Evolutionary conservation across 2,797 vertebrate genomes (phyloP), one percentile per base, ranked within the genome.

Genomic region (Morelia viridis): DNA sequence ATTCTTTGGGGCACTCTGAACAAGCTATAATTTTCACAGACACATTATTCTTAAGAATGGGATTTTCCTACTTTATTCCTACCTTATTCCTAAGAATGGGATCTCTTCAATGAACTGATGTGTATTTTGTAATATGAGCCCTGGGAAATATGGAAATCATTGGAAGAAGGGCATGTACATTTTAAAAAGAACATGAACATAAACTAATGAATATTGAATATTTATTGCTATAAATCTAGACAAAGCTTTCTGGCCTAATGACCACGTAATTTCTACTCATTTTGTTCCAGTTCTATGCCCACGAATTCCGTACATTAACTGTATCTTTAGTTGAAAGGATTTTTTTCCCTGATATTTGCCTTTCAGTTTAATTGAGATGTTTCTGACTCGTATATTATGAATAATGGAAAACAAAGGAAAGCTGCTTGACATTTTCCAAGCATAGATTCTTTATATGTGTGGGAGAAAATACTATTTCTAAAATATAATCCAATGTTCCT

Each of bases 341-440:
- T 65, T 64, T 87, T 83, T 83, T 24, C 8, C 35, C 31, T 83
- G 58, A 90, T 71, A 87, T 80, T 90, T 90, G 46, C 85, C 71
- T 92, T 92, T 64, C 58, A 58, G 89, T 90, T 92, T 90, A 92
- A 90, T 83, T 83, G 68, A 87, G 85, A 31, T 64, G 31, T 85
- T 85, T 80, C 80, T 62, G 61, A 88, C 50, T 89, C 58, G 53
- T 90, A 17, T 61, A 83, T 90, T 90, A 92, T 92, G 92, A 92
- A 92, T 90, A 90, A 92, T 64, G 89, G 68, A 92, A 90, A 64
- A 50, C 85, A 83, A 68, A 68, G 46, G 26, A 71, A 62, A 56
- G 60, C 57, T 62, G 83, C 56, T 92, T 85, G 92, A 90, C 65
- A 92, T 87, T 92, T 92, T 87, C 91, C 56, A 89, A 17, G 87